These are phyloP conservation scores for Mactromeris polynyma DNA, from an alignment of 2,888 invertebrate genomes.

Conservation along the genomic window DNA sequence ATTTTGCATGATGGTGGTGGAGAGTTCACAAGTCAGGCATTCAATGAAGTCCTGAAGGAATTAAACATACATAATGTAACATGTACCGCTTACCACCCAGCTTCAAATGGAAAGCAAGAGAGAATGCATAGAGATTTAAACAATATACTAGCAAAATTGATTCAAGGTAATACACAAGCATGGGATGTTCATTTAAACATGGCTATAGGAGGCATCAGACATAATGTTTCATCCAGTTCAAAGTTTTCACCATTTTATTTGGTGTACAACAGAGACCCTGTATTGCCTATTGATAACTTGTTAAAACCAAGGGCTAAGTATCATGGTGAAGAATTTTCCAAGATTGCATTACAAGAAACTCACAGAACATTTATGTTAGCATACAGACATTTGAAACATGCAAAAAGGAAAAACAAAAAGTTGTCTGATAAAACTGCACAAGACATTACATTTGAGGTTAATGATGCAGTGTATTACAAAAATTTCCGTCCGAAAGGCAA, in stretches of 20 bases:
- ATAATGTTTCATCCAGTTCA: slow-evolving; percentile 49
- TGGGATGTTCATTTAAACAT: slow-evolving; percentile 64
- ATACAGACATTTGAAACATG: slow-evolving; percentile 33
- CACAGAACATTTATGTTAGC: slow-evolving; percentile 55
- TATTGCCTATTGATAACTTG: too few relatives aligned
- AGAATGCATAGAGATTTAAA: slow-evolving; percentile 52
- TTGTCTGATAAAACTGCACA: slow-evolving; percentile 51
- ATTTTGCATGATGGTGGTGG: neutral
- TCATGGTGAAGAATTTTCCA: slow-evolving; percentile 46
- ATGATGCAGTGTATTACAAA: slow-evolving; percentile 53
- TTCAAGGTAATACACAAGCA: slow-evolving; percentile 26
- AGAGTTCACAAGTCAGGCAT: neutral
- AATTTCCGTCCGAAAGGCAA: too few relatives aligned
- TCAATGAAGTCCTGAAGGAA: neutral
- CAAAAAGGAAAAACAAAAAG: slow-evolving; percentile 44
- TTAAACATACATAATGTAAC: slow-evolving; percentile 17
- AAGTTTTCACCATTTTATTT: slow-evolving; percentile 58
- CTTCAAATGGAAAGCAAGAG: slow-evolving; percentile 27
- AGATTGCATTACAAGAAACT: slow-evolving; percentile 59
- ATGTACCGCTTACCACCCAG: slow-evolving; percentile 3
- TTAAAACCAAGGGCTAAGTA: too few relatives aligned
- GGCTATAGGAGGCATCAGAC: slow-evolving; percentile 61
- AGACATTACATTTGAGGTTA: slow-evolving; percentile 45
- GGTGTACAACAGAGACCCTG: slow-evolving; percentile 61
- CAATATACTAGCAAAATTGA: slow-evolving; percentile 51